Conservation (phyloP, 2,797 vertebrate species). For the Apogon talboti region DNA sequence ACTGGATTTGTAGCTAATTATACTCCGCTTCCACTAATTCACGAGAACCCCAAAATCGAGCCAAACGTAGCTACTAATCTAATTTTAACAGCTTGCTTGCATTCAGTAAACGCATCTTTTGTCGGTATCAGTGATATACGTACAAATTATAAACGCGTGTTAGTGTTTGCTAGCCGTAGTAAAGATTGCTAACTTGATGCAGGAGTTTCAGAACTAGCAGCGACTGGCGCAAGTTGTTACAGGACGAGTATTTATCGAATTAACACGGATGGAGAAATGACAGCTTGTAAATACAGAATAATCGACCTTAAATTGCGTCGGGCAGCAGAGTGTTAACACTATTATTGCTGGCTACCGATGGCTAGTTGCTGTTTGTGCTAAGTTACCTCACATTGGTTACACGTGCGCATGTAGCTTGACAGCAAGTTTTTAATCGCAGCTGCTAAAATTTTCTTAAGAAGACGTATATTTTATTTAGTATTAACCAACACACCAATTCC, state of each 20-base stretch:
- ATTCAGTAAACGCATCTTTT: neutral
- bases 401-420: conserved; percentile 46
- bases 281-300: neutral
- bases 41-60: neutral
- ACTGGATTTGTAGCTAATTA: neutral
- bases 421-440: neutral
- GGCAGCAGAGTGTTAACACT: neutral
- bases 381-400: conserved; percentile 32
- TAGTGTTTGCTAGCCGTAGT: conserved; percentile 31
- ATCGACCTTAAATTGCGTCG: neutral
- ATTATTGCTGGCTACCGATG: neutral
- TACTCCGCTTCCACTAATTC: neutral
- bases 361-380: conserved; percentile 3
- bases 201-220: conserved; percentile 3
- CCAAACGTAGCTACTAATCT: rapidly evolving
- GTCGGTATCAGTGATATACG: neutral
- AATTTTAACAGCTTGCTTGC: rapidly evolving
- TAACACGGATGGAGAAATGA: neutral
- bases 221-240: neutral
- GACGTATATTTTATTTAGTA: neutral
- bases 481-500: too few relatives aligned
- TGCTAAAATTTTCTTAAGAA: neutral
- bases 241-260: neutral
- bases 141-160: neutral
- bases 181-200: conserved; percentile 51